Percentiles rank a stretch among this genome's conserved stretches.
phyloP scores from a whole-genome alignment of 2,113 vertebrate species.

The rat (Rattus norvegicus) region GRCr8 NC_086032.1:61387001-61387500 shows the following conservation, averaged over 20 bases:
- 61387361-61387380: background rate
- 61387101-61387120: constrained; percentile 55
- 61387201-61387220: background rate
- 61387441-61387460: background rate
- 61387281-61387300: constrained; percentile 1
- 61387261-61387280: constrained; percentile 36
- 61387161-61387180: background rate
- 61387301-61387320: constrained; percentile 12
- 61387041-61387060: constrained; percentile 51
- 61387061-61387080: constrained; percentile 34
- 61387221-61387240: constrained; percentile 47
- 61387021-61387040: constrained; percentile 63
- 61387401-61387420: constrained; percentile 2
- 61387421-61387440: background rate
- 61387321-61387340: background rate
- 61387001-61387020: constrained; percentile 70
- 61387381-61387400: constrained; percentile 22
- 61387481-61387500: background rate
- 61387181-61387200: constrained; percentile 40
- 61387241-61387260: background rate
- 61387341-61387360: background rate
- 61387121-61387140: background rate
- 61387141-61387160: constrained; percentile 33
- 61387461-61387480: background rate
- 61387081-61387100: background rate